A percentile compares a stretch with the other conserved stretches of the same genome.
phyloP scores from a whole-genome alignment of 23 tunicate species.

The Corella eumyota region DNA sequence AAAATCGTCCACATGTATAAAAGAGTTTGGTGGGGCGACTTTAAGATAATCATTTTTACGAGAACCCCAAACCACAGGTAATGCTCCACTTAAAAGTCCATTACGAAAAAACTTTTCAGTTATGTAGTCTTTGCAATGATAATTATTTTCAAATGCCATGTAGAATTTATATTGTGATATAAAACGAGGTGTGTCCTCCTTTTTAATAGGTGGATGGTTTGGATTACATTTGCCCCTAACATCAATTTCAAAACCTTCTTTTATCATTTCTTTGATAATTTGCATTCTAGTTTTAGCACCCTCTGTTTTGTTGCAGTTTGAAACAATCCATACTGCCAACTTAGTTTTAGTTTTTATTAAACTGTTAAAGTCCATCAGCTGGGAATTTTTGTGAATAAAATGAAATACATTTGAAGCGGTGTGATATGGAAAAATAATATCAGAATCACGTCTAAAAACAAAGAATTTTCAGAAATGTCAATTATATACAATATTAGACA shows the following conservation, averaged over 20 bases:
- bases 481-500: too few species aligned
- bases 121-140: constrained; percentile 2
- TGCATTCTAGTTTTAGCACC: neutral
- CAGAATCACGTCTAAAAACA: too few species aligned
- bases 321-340: constrained; percentile 4
- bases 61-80: constrained; percentile 3
- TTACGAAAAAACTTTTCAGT: neutral
- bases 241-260: neutral
- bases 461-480: too few species aligned
- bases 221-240: neutral
- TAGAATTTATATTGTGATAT: constrained; percentile 1
- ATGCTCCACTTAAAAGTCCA: neutral
- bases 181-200: too few species aligned
- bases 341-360: too few species aligned
- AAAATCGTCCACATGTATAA: constrained; percentile 3
- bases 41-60: neutral
- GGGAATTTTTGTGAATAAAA: too few species aligned
- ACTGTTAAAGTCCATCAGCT: too few species aligned
- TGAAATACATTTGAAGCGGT: too few species aligned
- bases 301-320: neutral
- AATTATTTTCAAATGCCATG: constrained; percentile 2
- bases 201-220: neutral
- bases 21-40: constrained; percentile 3
- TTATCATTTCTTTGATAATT: neutral
- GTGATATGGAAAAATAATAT: neutral